Conservation (phyloP, 1,140 invertebrate genomes). For the Pseudomyrmex cubaensis region DNA sequence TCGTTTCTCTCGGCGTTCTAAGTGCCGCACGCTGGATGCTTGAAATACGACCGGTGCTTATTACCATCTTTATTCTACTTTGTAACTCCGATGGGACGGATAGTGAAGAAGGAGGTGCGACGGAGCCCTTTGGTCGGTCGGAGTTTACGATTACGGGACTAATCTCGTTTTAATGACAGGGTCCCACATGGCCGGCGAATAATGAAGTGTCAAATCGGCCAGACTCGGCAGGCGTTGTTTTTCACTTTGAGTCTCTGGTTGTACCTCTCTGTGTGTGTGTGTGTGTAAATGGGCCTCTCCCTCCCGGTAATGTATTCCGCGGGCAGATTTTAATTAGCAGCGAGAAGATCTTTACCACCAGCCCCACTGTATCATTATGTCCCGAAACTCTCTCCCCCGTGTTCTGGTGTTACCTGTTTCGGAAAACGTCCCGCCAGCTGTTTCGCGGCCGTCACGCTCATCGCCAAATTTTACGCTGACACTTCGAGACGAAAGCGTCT, state of each 20-base stretch:
- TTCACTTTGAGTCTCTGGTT: constrained; percentile 61
- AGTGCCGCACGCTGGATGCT: neutral
- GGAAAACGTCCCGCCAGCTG: constrained; percentile 62
- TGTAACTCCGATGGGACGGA: constrained; percentile 36
- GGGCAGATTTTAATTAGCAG: constrained; percentile 81
- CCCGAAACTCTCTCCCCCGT: constrained; percentile 17
- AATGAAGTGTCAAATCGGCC: constrained; percentile 85
- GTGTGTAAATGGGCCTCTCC: neutral
- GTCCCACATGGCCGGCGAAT: constrained; percentile 80
- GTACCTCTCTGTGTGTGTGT: neutral
- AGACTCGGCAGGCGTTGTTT: constrained; percentile 80
- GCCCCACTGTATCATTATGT: constrained; percentile 66
- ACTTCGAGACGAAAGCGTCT: constrained; percentile 18
- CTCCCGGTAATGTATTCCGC: constrained; percentile 69
- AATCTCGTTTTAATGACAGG: constrained; percentile 85
- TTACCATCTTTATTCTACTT: constrained; percentile 63
- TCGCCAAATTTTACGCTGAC: constrained; percentile 47
- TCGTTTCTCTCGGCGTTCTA: constrained; percentile 1
- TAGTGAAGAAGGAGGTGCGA: neutral
- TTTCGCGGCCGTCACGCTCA: constrained; percentile 37
- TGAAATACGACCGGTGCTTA: constrained; percentile 64
- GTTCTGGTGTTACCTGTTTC: constrained; percentile 32
- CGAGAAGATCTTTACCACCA: constrained; percentile 75
- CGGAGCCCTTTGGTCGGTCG: neutral
- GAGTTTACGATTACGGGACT: constrained; percentile 80